A percentile compares a stretch with the other conserved stretches of the same genome.
Conservation (phyloP, 2,888 invertebrate genomes). For the Drosophila anomelani region DNA sequence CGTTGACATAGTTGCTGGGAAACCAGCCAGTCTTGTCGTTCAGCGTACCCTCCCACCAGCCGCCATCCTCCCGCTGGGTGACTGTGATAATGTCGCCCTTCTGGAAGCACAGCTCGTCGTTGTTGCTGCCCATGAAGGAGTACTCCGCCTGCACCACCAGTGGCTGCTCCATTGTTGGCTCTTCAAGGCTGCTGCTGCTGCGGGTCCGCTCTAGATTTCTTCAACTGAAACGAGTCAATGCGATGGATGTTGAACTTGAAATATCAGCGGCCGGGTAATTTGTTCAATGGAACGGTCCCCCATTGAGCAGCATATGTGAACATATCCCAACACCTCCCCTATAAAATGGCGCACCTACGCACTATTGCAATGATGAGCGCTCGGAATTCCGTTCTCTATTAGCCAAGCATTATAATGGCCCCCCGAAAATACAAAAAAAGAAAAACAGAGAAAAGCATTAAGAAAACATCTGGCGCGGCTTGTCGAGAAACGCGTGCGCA, state of each 20-base stretch:
- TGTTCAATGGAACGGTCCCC: constrained; percentile 63
- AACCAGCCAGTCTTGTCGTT: constrained; percentile 99
- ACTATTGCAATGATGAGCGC: constrained; percentile 34
- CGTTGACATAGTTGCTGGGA: constrained; percentile 98
- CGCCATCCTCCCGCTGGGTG: constrained; percentile 97
- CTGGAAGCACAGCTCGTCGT: constrained; percentile 98
- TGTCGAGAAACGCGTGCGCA: constrained; percentile 42
- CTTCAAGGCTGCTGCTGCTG: constrained; percentile 30
- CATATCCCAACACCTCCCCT: constrained; percentile 15
- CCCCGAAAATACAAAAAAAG: background rate
- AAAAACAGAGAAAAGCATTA: constrained; percentile 35
- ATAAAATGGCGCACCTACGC: constrained; percentile 44
- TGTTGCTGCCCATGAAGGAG: constrained; percentile 97
- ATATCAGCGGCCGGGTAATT: constrained; percentile 57
- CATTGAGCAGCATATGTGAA: constrained; percentile 3
- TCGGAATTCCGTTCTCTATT: constrained; percentile 50
- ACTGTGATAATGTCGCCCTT: constrained; percentile 98
- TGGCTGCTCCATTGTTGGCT: constrained; percentile 82
- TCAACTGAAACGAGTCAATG: constrained; percentile 53
- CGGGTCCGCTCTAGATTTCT: constrained; percentile 55
- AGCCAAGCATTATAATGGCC: constrained; percentile 50
- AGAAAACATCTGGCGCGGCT: constrained; percentile 59
- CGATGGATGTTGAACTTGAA: constrained; percentile 71
- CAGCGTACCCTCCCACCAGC: constrained; percentile 99
- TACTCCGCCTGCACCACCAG: constrained; percentile 94